Evolutionary conservation across 2,888 invertebrate genomes (phyloP).

Genomic region (Eupithecia dodoneata): DNA sequence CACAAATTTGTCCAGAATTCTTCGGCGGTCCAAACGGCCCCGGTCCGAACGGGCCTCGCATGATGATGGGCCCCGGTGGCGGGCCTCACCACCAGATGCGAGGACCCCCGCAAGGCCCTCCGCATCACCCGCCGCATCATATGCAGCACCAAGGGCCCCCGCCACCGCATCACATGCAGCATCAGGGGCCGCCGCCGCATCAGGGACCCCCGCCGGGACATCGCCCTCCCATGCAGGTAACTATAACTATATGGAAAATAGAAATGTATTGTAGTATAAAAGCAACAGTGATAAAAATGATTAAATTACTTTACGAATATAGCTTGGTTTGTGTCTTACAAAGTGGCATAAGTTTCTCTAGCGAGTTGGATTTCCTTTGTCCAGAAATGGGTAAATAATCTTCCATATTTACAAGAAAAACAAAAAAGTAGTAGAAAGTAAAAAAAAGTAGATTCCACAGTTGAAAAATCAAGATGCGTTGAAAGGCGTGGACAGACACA

Average conservation of each 20-base stretch:
- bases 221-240: conserved; percentile 84
- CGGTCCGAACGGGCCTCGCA: conserved; percentile 76
- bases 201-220: conserved; percentile 81
- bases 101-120: conserved; percentile 76
- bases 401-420: neutral
- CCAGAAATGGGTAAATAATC: neutral
- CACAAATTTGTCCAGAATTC: conserved; percentile 62
- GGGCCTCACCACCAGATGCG: conserved; percentile 74
- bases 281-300: neutral
- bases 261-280: no score
- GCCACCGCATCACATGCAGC: conserved; percentile 72
- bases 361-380: neutral
- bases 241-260: no score
- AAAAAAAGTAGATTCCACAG: neutral
- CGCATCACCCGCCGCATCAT: conserved; percentile 72
- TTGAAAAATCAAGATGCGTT: neutral
- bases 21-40: conserved; percentile 80
- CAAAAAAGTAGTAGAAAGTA: neutral
- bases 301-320: neutral
- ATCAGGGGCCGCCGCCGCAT: conserved; percentile 83
- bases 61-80: conserved; percentile 58
- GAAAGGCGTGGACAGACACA: neutral
- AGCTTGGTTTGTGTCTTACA: neutral
- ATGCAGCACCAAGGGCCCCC: conserved; percentile 77
- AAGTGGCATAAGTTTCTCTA: neutral